Evolutionary conservation across 1,140 invertebrate species (phyloP), one percentile per base, ranked within the genome.

Genomic region (Ridgeia piscesae): DNA sequence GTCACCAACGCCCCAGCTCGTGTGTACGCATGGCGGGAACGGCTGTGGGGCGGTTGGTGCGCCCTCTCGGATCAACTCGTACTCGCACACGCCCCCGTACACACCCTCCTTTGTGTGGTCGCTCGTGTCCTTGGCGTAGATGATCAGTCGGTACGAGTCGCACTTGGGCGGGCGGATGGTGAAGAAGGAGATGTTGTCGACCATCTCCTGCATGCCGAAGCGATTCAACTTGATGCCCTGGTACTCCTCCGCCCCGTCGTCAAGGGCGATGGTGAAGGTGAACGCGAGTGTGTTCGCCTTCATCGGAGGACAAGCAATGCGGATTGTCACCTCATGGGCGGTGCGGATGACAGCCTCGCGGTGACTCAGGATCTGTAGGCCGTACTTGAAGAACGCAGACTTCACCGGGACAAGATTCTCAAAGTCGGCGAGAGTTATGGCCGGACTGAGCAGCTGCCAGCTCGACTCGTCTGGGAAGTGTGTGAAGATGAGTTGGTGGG

Each of bases 341-440:
- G 91, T 92, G 58, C 91, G 35, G 34, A 93, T 93, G 88, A 96
- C 95, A 6, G 95, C 95, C 31, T 95, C 95, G 34, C 94, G 93
- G 92, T 96, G 95, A 89, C 94, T 95, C 27, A 95, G 94, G 94
- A 96, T 95, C 93, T 96, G 95, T 35, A 96, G 94, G 42, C 95
- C 95, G 93, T 96, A 96, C 92, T 96, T 96, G 94, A 96, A 96
- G 94, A 96, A 96, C 91, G 95, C 95, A 42, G 95, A 95, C 91
- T 96, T 96, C 94, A 96, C 95, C 92, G 95, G 95, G 2, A 96
- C 95, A 93, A 96, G 95, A 92, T 95, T 95, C 93, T 96, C 96
- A 94, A 96, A 96, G 93, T 96, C 95, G 88, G 95, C 94, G 89
- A 95, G 93, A 0, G 93, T 94, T 33, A 95, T 94, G 8, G 94